A percentile compares a stretch with the other conserved stretches of the same genome.
Conservation (phyloP, 2,113 vertebrate genomes). For the Chaetops frenatus region DNA sequence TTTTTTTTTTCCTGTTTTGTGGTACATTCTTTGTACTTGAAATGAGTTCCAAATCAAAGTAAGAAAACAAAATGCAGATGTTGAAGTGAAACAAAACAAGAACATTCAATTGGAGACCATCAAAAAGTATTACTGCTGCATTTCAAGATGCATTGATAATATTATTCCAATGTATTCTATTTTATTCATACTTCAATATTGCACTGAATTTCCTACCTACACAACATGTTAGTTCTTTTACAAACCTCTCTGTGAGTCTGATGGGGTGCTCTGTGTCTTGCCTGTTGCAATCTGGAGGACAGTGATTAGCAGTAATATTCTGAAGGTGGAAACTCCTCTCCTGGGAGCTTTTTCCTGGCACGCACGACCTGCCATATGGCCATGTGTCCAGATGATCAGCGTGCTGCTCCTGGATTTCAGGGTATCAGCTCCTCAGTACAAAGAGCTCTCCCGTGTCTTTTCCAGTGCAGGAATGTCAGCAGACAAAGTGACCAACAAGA, state of each 20-base stretch:
- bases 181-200: not conserved
- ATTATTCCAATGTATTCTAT: not conserved
- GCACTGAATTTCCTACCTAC: not conserved
- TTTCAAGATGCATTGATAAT: not conserved
- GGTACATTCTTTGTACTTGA: not conserved
- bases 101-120: not conserved
- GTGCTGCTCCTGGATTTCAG: not conserved
- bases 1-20: not conserved
- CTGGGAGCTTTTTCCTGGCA: not conserved
- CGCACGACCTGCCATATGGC: not conserved
- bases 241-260: not conserved
- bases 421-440: not conserved
- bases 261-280: not conserved
- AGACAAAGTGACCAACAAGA: not conserved
- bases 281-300: not conserved
- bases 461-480: not conserved
- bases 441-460: not conserved
- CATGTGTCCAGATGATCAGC: not conserved
- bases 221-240: not conserved
- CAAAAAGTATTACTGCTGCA: not conserved
- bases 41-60: not conserved
- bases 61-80: not conserved
- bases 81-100: not conserved
- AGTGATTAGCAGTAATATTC: not conserved
- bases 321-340: not conserved